Evolutionary conservation across 2,888 invertebrate species (phyloP), one percentile per base, ranked within the genome.

Genomic region (Tupiocoris notatus): DNA sequence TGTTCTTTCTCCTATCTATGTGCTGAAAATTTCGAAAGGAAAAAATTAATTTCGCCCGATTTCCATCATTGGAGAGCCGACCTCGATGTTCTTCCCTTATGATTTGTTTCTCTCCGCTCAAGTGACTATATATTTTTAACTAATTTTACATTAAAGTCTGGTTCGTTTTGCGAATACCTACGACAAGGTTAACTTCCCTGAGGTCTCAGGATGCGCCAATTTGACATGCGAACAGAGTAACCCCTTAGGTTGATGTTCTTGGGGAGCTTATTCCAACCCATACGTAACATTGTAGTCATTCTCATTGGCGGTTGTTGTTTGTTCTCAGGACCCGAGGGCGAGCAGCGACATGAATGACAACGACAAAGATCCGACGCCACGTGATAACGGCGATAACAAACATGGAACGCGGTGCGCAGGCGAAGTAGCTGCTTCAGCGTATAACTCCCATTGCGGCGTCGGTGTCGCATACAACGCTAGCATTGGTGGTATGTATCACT

Each of bases 381-480:
- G 88, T 79, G 86, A 87, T 82, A 86, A 87, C 81, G 86, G 86
- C 63, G 87, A 88, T 81, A 89, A 89, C 83, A 88, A 88, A 86
- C 88, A 89, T 82, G 88, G 88, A 2, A 89, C 89, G 0, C 82
- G 88, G 20, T 89, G 89, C 83, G 89, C 89, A 1, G 89, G 89
- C 0, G 89, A 89, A 82, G 88, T 89, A 0, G 87, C 89, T 1
- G 88, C 88, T 79, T 82, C 85, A 21, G 88, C 88, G 17, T 87
- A 86, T 81, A 89, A 89, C 82, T 83, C 84, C 56, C 84, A 85
- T 78, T 89, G 89, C 83, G 89, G 89, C 0, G 88, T 89, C 2
- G 89, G 89, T 0, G 86, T 89, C 16, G 89, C 89, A 1, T 88
- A 85, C 82, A 86, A 88, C 82, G 84, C 86, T 57, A 85, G 84